Evolutionary conservation across 2,888 invertebrate species (phyloP).

Genomic region (Dicroscelio sp.): DNA sequence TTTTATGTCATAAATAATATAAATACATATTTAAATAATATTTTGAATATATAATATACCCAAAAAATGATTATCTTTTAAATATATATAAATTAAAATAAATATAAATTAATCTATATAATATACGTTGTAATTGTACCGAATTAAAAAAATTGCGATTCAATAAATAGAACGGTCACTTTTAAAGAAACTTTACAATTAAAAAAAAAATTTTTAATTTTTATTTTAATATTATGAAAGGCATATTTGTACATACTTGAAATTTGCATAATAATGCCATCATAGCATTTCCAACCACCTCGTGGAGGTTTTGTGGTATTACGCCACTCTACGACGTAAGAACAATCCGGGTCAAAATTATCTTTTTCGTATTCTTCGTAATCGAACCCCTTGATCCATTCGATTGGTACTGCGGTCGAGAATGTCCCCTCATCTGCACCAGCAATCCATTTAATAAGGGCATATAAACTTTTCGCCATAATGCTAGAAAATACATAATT

Average conservation of each 20-base stretch:
- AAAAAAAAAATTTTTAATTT: too few relatives aligned
- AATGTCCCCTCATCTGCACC: slow-evolving; percentile 1
- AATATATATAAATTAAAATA: too few relatives aligned
- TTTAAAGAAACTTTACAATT: too few relatives aligned
- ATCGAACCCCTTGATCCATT: slow-evolving; percentile 34
- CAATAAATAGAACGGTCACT: too few relatives aligned
- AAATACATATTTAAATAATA: too few relatives aligned
- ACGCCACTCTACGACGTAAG: slow-evolving; percentile 32
- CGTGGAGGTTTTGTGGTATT: slow-evolving; percentile 10
- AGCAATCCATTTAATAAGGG: slow-evolving; percentile 17
- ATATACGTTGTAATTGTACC: too few relatives aligned
- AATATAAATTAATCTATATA: too few relatives aligned
- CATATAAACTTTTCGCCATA: background rate
- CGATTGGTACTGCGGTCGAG: background rate
- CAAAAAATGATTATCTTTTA: too few relatives aligned
- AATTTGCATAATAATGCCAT: slow-evolving; percentile 32
- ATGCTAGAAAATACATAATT: background rate
- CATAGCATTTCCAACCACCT: slow-evolving; percentile 47
- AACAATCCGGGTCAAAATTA: slow-evolving; percentile 2
- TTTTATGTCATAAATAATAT: too few relatives aligned
- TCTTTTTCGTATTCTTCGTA: background rate
- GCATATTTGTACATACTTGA: slow-evolving; percentile 29
- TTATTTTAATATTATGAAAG: too few relatives aligned
- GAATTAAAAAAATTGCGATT: too few relatives aligned
- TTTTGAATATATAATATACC: too few relatives aligned